Percentiles rank a stretch among this genome's conserved stretches.
Conservation (phyloP, 2,113 vertebrate species). For the Indri indri region DNA sequence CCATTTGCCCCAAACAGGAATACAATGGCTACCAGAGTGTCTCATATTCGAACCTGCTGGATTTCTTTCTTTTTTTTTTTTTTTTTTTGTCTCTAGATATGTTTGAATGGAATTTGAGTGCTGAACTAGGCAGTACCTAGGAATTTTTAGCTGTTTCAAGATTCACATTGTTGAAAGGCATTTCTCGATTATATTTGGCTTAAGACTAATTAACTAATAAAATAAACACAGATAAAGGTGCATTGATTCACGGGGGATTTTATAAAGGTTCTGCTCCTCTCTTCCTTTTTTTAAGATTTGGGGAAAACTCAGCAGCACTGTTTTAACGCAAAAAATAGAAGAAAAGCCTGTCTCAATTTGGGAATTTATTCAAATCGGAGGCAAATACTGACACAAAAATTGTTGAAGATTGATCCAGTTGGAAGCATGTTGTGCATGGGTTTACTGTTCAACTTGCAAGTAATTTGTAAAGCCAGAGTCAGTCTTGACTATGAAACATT, state of each 20-base stretch:
- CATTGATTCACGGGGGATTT: background rate
- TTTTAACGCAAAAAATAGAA: constrained; percentile 50
- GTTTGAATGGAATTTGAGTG: background rate
- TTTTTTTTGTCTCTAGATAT: background rate
- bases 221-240: background rate
- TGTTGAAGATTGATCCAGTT: constrained; percentile 79
- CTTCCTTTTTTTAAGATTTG: background rate
- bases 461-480: constrained; percentile 86
- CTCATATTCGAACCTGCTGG: background rate
- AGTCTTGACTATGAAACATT: constrained; percentile 93
- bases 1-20: background rate
- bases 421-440: constrained; percentile 79
- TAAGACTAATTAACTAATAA: background rate
- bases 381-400: constrained; percentile 73
- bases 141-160: background rate
- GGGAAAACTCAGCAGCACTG: background rate
- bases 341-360: constrained; percentile 62
- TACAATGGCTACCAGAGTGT: background rate
- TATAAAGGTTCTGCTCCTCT: background rate
- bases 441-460: constrained; percentile 84
- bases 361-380: constrained; percentile 80
- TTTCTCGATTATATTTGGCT: constrained; percentile 10
- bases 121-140: background rate
- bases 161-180: background rate
- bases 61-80: background rate